A percentile compares a stretch with the other conserved stretches of the same genome.
These are phyloP conservation scores for Protophormia terraenovae DNA, from an alignment of 2,888 invertebrate genomes.

Conservation along the genomic window DNA sequence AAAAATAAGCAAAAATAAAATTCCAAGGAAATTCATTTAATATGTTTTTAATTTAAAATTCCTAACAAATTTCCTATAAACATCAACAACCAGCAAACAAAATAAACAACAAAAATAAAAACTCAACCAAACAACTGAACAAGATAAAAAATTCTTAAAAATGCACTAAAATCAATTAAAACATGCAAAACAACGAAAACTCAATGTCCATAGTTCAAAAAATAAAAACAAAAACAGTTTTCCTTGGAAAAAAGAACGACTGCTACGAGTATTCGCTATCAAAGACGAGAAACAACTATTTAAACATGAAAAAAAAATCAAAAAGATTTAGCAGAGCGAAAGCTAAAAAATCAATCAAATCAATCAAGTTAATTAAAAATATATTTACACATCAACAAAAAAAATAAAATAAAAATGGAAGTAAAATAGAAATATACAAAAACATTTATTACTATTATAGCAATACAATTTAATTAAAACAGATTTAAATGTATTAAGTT, in stretches of 20 bases:
- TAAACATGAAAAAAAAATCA: background rate
- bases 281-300: background rate
- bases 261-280: too few relatives aligned
- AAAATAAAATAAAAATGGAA: background rate
- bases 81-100: background rate
- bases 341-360: slow-evolving; percentile 46
- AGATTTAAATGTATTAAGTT: background rate
- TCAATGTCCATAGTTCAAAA: background rate
- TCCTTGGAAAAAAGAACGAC: background rate
- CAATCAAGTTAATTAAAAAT: slow-evolving; percentile 45
- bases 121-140: background rate
- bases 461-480: slow-evolving; percentile 7
- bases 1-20: background rate
- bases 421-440: background rate
- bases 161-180: slow-evolving; percentile 21
- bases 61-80: background rate
- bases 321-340: background rate
- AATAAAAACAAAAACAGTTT: background rate
- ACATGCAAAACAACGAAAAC: background rate
- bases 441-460: background rate
- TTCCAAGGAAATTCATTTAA: background rate
- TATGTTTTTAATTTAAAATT: background rate
- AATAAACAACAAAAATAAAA: background rate
- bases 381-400: slow-evolving; percentile 26
- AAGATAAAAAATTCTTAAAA: background rate